Evolutionary conservation across 2,797 vertebrate genomes (phyloP).

Genomic region (Coluber constrictor): DNA sequence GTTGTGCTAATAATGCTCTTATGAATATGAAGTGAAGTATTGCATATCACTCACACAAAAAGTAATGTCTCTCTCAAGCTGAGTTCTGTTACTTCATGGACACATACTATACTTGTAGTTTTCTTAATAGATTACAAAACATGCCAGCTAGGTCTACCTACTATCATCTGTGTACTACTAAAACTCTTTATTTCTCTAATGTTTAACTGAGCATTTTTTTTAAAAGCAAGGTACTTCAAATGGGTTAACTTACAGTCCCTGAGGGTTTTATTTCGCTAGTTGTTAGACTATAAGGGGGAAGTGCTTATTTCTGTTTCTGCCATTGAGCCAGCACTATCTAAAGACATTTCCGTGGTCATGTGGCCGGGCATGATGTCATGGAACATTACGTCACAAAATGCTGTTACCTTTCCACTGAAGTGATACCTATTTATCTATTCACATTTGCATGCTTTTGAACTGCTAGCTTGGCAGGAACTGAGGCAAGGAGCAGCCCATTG

Average conservation of each 20-base stretch:
- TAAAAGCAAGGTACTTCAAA: background rate
- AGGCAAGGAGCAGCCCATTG: background rate
- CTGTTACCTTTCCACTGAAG: background rate
- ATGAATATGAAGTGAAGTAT: constrained; percentile 37
- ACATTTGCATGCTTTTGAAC: background rate
- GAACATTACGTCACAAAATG: background rate
- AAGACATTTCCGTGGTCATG: background rate
- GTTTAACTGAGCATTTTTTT: background rate
- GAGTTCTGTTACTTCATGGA: background rate
- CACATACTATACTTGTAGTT: background rate
- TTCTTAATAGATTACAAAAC: constrained; percentile 21
- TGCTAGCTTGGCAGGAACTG: background rate
- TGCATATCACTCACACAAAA: constrained; percentile 35
- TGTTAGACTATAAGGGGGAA: background rate
- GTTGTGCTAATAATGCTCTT: rapidly evolving
- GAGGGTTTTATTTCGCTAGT: too few species aligned
- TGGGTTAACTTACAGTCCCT: background rate
- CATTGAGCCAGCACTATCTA: background rate
- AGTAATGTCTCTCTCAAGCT: constrained; percentile 53
- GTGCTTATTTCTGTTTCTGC: background rate
- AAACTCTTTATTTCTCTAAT: background rate
- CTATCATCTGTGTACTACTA: constrained; percentile 48
- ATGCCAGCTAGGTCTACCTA: constrained; percentile 59
- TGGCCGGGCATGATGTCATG: background rate
- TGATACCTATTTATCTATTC: background rate